Percentiles rank a stretch among this genome's conserved stretches.
phyloP scores from a whole-genome alignment of 2,113 vertebrate genomes.

The Protomyctophum bolini region DNA sequence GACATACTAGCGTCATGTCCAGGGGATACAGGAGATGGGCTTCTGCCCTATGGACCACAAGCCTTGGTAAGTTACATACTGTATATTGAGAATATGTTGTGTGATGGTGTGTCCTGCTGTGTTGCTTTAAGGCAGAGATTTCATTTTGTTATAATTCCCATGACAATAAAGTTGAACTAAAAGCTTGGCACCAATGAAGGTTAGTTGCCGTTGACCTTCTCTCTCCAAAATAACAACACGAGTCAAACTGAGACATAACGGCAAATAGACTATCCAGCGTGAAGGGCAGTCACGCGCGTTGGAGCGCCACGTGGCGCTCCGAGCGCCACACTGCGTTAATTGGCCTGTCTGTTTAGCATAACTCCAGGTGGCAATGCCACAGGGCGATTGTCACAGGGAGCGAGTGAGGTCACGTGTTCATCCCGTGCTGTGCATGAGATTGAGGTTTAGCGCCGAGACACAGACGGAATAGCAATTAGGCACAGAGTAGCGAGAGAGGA shows the following conservation, averaged over 20 bases:
- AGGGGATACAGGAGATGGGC: too few species aligned
- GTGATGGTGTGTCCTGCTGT: too few species aligned
- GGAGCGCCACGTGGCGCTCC: slow-evolving; percentile 7
- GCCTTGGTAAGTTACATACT: too few species aligned
- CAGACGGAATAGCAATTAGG: background rate
- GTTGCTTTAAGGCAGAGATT: too few species aligned
- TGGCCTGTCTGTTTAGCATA: slow-evolving; percentile 7
- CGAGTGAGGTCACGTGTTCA: background rate
- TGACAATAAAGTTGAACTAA: background rate
- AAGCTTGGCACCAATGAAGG: too few species aligned
- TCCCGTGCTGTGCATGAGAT: background rate
- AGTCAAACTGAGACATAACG: background rate
- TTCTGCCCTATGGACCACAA: too few species aligned
- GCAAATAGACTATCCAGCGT: too few species aligned
- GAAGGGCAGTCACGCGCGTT: background rate
- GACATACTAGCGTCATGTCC: too few species aligned
- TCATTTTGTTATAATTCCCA: too few species aligned
- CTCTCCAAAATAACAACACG: background rate
- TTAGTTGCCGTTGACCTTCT: background rate
- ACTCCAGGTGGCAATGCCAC: background rate
- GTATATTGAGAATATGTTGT: too few species aligned
- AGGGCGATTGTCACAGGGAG: slow-evolving; percentile 3
- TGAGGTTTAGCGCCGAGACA: background rate
- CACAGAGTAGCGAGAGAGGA: slow-evolving; percentile 4
- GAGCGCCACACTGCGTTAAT: slow-evolving; percentile 13